Evolutionary conservation across 2,113 vertebrate genomes (phyloP), one percentile per base, ranked within the genome.

Genomic region (Lophochroa leadbeateri): DNA sequence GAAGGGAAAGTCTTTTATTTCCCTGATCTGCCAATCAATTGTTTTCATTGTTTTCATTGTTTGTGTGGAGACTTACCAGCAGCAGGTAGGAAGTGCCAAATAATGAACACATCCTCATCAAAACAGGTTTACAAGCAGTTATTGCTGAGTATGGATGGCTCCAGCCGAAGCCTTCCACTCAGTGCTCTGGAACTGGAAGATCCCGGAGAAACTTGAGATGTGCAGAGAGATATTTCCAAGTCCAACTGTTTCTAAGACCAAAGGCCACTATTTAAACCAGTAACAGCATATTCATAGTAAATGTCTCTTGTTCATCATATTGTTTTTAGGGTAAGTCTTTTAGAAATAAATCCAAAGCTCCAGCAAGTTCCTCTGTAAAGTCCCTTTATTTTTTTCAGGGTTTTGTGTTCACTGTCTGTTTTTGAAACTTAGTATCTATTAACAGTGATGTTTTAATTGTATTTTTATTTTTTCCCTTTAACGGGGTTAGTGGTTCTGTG

Each of bases 1-100:
- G 50, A 82, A 81, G 65, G n/a, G 18, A 67, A 74, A 19, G n/a
- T n/a, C 39, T 89, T 52, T 84, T 90, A 43, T 90, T 94, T 82
- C 47, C 4, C 5, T 78, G 70, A 88, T 77, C 41, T 83, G 20
- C 58, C 91, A 70, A 16, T 91, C 88, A 86, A 84, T 86, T 31
- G 11, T 69, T 88, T 91, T 44, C 41, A 86, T 86, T 31, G 11
- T 69, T 88, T 91, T 44, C 41, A 37, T 52, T 86, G 49, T 82
- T 78, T 86, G 58, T 33, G 21, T 70, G 46, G 50, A 78, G 60
- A 25, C 86, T 74, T 78, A 67, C 46, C 43, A 88, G 69, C 55
- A 86, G 69, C 37, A 49, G 49, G 74, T 63, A 39, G 61, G 31
- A 84, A 91, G 46, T 53, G 52, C 50, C 74, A 82, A 78, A 64